phyloP scores from a whole-genome alignment of 2,888 invertebrate species.

The Cheilosia urbana region DNA sequence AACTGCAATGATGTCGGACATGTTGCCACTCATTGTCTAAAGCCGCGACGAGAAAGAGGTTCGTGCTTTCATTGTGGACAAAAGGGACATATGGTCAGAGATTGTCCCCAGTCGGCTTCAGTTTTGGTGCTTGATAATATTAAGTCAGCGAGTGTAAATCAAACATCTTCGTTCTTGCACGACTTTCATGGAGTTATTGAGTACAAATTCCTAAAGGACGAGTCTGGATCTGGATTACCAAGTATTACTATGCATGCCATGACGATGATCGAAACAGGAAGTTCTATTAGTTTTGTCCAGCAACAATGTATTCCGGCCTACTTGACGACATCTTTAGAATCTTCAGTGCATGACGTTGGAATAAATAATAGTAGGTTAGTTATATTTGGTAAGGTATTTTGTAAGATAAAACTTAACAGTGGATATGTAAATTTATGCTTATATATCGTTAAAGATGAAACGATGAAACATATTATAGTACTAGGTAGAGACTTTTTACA shows the following conservation, averaged over 20 bases:
- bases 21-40: slow-evolving; percentile 15
- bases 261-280: slow-evolving; percentile 15
- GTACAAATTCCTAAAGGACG: not conserved
- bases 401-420: slow-evolving; percentile 35
- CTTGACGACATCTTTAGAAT: slow-evolving; percentile 20
- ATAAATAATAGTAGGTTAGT: slow-evolving; percentile 42
- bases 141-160: not conserved
- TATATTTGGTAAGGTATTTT: slow-evolving; percentile 35
- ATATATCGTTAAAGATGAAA: slow-evolving; percentile 38
- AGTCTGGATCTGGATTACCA: not conserved
- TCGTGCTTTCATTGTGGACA: slow-evolving; percentile 42
- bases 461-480: slow-evolving; percentile 37
- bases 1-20: slow-evolving; percentile 42
- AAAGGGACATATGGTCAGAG: slow-evolving; percentile 19
- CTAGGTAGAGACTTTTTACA: slow-evolving; percentile 48
- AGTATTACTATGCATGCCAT: slow-evolving; percentile 1
- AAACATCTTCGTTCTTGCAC: slow-evolving; percentile 9
- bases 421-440: slow-evolving; percentile 32
- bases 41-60: slow-evolving; percentile 28
- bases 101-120: slow-evolving; percentile 31
- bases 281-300: slow-evolving; percentile 35
- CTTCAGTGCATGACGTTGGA: slow-evolving; percentile 15
- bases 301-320: slow-evolving; percentile 21
- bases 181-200: slow-evolving; percentile 33
- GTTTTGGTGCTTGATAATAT: slow-evolving; percentile 5